Percentiles rank a stretch among this genome's conserved stretches.
Conservation (phyloP, 2,888 invertebrate genomes). For the Pristionchus arcanus region DNA sequence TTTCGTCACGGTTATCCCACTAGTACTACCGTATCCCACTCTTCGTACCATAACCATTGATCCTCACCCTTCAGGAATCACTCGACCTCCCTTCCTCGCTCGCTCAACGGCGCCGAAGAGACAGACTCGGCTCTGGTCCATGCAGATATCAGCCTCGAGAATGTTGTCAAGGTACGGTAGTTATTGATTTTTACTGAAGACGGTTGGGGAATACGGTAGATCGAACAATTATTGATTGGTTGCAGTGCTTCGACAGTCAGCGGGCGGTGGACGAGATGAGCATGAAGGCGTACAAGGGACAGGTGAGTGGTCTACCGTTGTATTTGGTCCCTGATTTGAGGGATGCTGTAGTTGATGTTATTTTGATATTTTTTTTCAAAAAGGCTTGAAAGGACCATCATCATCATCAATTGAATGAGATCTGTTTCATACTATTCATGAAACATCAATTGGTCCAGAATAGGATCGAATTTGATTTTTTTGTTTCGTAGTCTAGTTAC, state of each 20-base stretch:
- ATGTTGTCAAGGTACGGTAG: slow-evolving; percentile 46
- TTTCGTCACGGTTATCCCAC: too few relatives aligned
- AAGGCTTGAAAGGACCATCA: background rate
- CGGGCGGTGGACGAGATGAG: slow-evolving; percentile 74
- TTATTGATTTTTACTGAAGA: background rate
- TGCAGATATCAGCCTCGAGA: slow-evolving; percentile 21
- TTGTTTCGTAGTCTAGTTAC: too few relatives aligned
- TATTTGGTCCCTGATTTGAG: background rate
- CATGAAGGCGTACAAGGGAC: slow-evolving; percentile 73
- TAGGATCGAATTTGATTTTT: too few relatives aligned
- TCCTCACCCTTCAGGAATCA: background rate
- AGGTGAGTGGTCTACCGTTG: slow-evolving; percentile 58
- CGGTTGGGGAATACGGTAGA: background rate
- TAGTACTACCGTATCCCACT: background rate
- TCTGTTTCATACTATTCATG: background rate
- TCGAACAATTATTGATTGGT: background rate
- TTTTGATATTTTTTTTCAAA: too few relatives aligned
- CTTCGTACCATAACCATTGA: background rate
- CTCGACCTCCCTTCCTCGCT: slow-evolving; percentile 14
- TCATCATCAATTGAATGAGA: background rate
- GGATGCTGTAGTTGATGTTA: too few relatives aligned
- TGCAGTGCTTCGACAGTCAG: slow-evolving; percentile 61
- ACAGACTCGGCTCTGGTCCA: slow-evolving; percentile 40
- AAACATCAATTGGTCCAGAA: background rate
- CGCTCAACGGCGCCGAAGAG: slow-evolving; percentile 41